Conservation (phyloP, 1,140 invertebrate genomes). For the Bombus waltoni region DNA sequence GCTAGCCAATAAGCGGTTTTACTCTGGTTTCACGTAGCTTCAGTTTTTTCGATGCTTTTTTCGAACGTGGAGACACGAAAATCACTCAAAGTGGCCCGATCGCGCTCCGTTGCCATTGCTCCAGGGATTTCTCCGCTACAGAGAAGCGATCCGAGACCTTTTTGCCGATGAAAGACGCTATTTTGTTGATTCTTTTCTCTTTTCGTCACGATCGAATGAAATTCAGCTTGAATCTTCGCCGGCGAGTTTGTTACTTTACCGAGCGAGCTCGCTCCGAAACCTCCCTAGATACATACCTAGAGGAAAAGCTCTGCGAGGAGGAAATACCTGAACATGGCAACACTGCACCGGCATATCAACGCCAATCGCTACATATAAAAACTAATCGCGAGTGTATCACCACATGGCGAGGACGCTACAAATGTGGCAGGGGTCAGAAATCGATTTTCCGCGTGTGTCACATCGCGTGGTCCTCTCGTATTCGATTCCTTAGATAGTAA, state of each 20-base stretch:
- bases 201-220: conserved; percentile 8
- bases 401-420: conserved; percentile 28
- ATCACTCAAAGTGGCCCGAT: conserved; percentile 45
- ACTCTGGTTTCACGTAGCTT: conserved; percentile 69
- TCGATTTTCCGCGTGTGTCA: conserved; percentile 64
- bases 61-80: conserved; percentile 41
- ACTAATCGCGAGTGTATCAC: conserved; percentile 22
- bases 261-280: background rate
- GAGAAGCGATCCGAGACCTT: background rate
- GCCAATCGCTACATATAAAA: conserved; percentile 15
- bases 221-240: conserved; percentile 2
- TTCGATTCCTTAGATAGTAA: conserved; percentile 65
- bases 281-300: background rate
- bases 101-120: conserved; percentile 45
- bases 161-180: background rate
- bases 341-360: conserved; percentile 7
- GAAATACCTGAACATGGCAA: conserved; percentile 21
- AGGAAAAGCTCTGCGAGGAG: background rate
- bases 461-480: conserved; percentile 62
- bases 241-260: background rate
- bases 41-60: conserved; percentile 73
- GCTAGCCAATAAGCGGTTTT: conserved; percentile 70
- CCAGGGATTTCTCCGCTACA: background rate
- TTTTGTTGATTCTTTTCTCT: background rate
- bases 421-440: conserved; percentile 74